Evolutionary conservation across 2,797 vertebrate species (phyloP).

Genomic region (Moxostoma hubbsi): DNA sequence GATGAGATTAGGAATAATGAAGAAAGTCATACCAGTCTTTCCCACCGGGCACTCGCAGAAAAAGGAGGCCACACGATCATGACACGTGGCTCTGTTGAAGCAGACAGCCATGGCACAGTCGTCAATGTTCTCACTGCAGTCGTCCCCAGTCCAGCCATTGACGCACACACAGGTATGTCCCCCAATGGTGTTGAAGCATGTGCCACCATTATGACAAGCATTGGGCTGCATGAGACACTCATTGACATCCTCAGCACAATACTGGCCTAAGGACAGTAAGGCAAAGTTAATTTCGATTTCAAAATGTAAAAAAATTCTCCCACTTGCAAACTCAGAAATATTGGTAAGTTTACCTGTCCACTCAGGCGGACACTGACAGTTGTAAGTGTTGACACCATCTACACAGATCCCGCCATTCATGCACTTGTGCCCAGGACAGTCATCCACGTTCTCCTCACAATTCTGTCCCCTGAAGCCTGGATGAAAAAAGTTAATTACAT

Average conservation of each 20-base stretch:
- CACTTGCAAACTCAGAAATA: not conserved
- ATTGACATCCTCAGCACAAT: constrained; percentile 96
- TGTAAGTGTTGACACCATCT: constrained; percentile 94
- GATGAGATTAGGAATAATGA: not conserved
- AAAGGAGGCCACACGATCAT: constrained; percentile 96
- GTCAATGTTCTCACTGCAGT: constrained; percentile 97
- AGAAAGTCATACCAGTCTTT: constrained; percentile 85
- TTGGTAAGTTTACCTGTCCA: constrained; percentile 86
- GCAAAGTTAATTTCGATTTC: not conserved
- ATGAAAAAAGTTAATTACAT: constrained; percentile 1
- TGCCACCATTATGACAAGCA: constrained; percentile 96
- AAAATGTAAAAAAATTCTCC: not conserved
- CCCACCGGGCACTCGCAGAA: constrained; percentile 97
- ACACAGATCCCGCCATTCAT: constrained; percentile 91
- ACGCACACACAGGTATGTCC: constrained; percentile 96
- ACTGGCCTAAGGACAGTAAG: constrained; percentile 82
- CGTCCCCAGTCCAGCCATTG: constrained; percentile 96
- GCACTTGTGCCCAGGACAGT: constrained; percentile 91
- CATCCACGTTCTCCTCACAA: constrained; percentile 91
- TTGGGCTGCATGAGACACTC: constrained; percentile 98
- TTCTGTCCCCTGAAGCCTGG: constrained; percentile 90
- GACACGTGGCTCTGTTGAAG: constrained; percentile 94
- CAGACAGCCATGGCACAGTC: constrained; percentile 95
- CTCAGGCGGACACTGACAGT: constrained; percentile 91
- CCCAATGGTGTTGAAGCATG: constrained; percentile 95